Percentiles rank a stretch among this genome's conserved stretches.
Evolutionary conservation across 2,888 invertebrate genomes (phyloP).

Genomic region (Arrhopalites spinosus): DNA sequence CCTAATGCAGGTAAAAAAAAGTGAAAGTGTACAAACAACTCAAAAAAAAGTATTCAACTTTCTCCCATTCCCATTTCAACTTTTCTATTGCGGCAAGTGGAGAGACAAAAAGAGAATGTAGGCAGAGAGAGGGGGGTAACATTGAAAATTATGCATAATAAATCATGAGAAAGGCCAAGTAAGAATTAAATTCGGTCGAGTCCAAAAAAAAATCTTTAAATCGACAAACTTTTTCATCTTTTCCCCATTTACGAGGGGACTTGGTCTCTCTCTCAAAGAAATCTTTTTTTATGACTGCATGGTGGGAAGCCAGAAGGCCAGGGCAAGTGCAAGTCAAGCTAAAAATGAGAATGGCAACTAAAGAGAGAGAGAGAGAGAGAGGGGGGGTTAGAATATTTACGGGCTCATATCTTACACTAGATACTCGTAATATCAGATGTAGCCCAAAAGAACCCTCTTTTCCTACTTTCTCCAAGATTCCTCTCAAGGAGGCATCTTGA

Average conservation of each 20-base stretch:
- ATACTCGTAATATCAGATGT: not conserved
- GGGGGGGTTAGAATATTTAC: slow-evolving; percentile 9
- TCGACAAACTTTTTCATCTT: slow-evolving; percentile 36
- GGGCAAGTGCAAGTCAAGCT: not conserved
- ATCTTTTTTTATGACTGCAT: slow-evolving; percentile 27
- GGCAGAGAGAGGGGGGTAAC: slow-evolving; percentile 13
- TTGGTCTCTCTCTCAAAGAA: not conserved
- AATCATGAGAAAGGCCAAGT: slow-evolving; percentile 26
- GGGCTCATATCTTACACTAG: slow-evolving; percentile 12
- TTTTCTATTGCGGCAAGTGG: not conserved
- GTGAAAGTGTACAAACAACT: too few relatives aligned
- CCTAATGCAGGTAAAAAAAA: too few relatives aligned
- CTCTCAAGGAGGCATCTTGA: not conserved
- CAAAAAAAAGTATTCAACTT: not conserved
- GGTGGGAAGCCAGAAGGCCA: not conserved
- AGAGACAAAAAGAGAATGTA: too few relatives aligned
- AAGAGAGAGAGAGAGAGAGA: not conserved
- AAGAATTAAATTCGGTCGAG: slow-evolving; percentile 25
- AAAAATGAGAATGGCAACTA: not conserved
- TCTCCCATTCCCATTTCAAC: not conserved
- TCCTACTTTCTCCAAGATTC: not conserved
- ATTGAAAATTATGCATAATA: slow-evolving; percentile 33
- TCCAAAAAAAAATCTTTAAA: slow-evolving; percentile 16
- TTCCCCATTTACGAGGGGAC: slow-evolving; percentile 12
- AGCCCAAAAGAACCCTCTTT: not conserved